Evolutionary conservation across 1,140 invertebrate genomes (phyloP).

Genomic region (Heliconius himera): DNA sequence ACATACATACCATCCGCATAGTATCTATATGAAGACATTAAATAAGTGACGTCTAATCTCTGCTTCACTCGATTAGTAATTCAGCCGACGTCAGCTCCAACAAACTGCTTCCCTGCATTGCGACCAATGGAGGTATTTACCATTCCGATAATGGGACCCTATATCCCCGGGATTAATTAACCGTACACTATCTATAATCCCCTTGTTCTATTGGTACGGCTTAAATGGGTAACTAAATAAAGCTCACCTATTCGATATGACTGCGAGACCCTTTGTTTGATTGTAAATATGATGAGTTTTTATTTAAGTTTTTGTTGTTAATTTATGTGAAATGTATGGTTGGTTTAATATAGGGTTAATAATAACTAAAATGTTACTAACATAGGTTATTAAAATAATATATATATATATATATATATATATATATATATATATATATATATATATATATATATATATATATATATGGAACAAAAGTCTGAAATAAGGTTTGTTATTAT

Average conservation of each 20-base stretch:
- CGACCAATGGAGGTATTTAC: conserved; percentile 47
- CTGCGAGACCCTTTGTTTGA: conserved; percentile 7
- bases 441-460: too few species aligned
- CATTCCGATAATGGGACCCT: conserved; percentile 56
- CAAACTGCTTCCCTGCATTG: conserved; percentile 46
- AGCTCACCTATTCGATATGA: conserved; percentile 35
- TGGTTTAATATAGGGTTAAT: too few species aligned
- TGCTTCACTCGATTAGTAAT: conserved; percentile 27
- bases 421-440: too few species aligned
- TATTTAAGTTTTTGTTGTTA: background rate
- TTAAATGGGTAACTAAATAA: conserved; percentile 42
- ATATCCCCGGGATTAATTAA: conserved; percentile 65
- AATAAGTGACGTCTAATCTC: conserved; percentile 25
- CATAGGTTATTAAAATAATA: too few species aligned
- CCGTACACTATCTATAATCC: conserved; percentile 56
- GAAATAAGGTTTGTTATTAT: too few species aligned
- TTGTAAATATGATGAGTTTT: background rate
- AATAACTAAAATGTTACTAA: too few species aligned
- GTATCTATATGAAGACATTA: background rate
- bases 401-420: too few species aligned
- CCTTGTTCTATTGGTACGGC: conserved; percentile 48
- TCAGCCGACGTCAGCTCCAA: conserved; percentile 37
- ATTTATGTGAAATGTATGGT: too few species aligned
- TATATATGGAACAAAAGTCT: too few species aligned
- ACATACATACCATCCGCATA: too few species aligned